Evolutionary conservation across 2,797 vertebrate species (phyloP), one percentile per base, ranked within the genome.

Genomic region (Notolepis coatsorum): DNA sequence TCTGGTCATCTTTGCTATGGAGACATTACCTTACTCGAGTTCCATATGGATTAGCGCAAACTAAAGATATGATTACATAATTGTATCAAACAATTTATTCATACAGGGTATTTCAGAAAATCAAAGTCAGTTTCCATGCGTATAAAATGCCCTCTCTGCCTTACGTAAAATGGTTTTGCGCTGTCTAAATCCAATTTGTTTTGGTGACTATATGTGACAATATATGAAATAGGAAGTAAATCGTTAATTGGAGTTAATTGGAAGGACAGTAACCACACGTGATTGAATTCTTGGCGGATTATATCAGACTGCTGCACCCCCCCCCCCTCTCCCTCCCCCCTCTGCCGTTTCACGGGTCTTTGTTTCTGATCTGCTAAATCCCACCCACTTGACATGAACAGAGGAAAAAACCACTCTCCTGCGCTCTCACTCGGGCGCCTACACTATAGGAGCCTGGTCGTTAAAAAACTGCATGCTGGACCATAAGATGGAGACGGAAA

Each of bases 241-340:
- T 86, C 86, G 91, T 92, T 94, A 93, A 93, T 88, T 90, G 82
- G 79, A 79, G 91, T 92, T 94, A 93, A 93, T 88, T 90, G 82
- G 79, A 79, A 51, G 78, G 81, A 88, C 78, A 85, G 74, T 82
- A 91, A 88, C 84, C 83, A 75, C 90, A 91, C 84, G 90, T 93
- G 94, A 95, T 92, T 90, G 88, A 91, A 93, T 93, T 88, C 84
- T 93, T 94, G 87, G 82, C 82, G 88, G 89, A 91, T 93, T 94
- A 90, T 92, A 92, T 92, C 88, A 91, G 89, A 91, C 85, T 89
- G 71, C 69, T 80, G 69, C 78, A 84, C 61, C 54, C 49, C 39
- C 49, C 31, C 48, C 38, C 49, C 48, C 48, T 51, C 58, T 23
- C 20, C 47, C 57, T 52, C 13, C 9, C 41, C 27, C 13, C 51